phyloP scores from a whole-genome alignment of 1,140 invertebrate species.

The Pectinophora gossypiella region DNA sequence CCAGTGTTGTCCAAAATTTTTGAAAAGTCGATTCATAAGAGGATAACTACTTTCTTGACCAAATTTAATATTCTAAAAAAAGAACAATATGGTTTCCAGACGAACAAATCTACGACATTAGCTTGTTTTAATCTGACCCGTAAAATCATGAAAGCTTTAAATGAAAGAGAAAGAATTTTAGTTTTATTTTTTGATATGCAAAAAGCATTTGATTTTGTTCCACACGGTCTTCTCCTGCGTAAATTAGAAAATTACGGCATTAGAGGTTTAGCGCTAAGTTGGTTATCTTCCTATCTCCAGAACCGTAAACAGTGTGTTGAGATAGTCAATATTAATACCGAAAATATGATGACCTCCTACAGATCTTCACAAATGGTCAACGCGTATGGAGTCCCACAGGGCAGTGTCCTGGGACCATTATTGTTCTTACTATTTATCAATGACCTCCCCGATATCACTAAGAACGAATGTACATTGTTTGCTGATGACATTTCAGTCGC shows the following conservation, averaged over 20 bases:
- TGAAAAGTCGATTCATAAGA: constrained; percentile 5
- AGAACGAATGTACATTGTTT: background rate
- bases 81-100: constrained; percentile 10
- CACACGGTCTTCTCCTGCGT: background rate
- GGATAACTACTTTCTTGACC: constrained; percentile 1
- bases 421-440: constrained; percentile 2
- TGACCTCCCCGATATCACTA: background rate
- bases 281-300: background rate
- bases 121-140: constrained; percentile 4
- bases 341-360: background rate
- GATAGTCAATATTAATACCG: background rate
- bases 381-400: constrained; percentile 1
- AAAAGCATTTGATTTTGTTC: constrained; percentile 10
- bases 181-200: constrained; percentile 8
- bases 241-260: constrained; percentile 7
- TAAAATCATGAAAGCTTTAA: background rate
- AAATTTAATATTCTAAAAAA: constrained; percentile 1
- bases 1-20: constrained; percentile 8
- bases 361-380: constrained; percentile 1
- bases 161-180: background rate
- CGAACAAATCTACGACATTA: constrained; percentile 6
- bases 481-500: background rate
- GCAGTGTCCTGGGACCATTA: constrained; percentile 1
- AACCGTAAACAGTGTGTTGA: constrained; percentile 4
- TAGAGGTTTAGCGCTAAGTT: background rate